Base-by-base conservation (phyloP, 2,888 invertebrate genomes). In the Bhutanitis thaidina region DNA sequence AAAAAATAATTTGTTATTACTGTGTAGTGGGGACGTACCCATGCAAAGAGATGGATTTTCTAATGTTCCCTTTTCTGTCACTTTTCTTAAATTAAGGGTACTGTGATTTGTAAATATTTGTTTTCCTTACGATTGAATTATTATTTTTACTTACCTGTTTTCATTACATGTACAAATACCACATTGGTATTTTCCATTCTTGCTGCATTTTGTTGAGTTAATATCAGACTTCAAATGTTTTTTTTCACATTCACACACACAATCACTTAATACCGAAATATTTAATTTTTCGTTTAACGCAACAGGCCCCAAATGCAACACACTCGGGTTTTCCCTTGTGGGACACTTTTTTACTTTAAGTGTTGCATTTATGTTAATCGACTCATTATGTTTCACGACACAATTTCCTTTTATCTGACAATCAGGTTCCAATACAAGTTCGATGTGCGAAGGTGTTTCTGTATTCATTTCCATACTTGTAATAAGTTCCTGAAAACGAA, bases 181-280 rank as follows among this genome's bases (percentile, higher is more conserved):
- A 71, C 93, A 93, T 63, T 91, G 85, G 51, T 85, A 82, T 10
- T 74, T 86, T 9, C 93, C 93, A 38, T 70, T 71, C 0, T 43
- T 38, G 12, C 62, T 68, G 58, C 92, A 92, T 32, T 75, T 60
- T 0, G 59, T 29, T 3, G 90, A 83, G 50, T 89, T 76, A 3
- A 43, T 45, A 60, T 64, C 71, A 25, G 57, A 80, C 12, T 34
- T 34, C 34, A 12, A 34, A 32, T 64, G 52, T 71, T 41, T 16
- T 41, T 77, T 80, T 67, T 94, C 95, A 77, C 96, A 97, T 7
- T 91, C 90, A 72, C 96, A 97, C 57, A 93, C 90, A 69, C 96
- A 96, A 34, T 93, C 78, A n/a, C 94, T 88, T 55, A 93, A 91
- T 34, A 97, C 70, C 39, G 93, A 89, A 34, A 97, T 83, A 1